These are phyloP conservation scores for Pseudoatta argentina DNA, from an alignment of 1,140 invertebrate species.

Conservation along the genomic window DNA sequence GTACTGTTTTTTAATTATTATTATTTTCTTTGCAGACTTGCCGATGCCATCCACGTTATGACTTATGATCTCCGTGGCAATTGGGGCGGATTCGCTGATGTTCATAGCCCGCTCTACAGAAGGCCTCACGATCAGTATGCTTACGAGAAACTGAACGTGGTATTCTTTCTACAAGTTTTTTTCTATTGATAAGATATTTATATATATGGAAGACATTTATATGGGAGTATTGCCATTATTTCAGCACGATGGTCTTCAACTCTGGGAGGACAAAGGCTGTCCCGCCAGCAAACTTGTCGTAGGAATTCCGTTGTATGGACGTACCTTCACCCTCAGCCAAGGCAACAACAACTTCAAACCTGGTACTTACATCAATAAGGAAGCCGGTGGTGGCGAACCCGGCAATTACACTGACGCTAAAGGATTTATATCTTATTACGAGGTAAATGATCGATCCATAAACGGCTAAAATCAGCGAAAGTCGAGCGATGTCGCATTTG, in stretches of 20 bases:
- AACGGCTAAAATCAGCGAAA: background rate
- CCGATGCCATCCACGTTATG: constrained; percentile 96
- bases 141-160: constrained; percentile 95
- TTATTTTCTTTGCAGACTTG: constrained; percentile 83
- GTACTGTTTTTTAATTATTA: background rate
- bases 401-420: constrained; percentile 94
- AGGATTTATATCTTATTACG: constrained; percentile 96
- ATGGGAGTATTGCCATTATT: constrained; percentile 30
- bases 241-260: constrained; percentile 93
- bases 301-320: constrained; percentile 95
- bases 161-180: constrained; percentile 84
- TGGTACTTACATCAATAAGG: constrained; percentile 95
- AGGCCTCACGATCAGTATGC: constrained; percentile 94
- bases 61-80: constrained; percentile 96
- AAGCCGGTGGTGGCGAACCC: constrained; percentile 93
- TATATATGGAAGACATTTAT: background rate
- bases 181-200: background rate
- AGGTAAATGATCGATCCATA: constrained; percentile 86
- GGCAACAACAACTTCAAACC: constrained; percentile 94
- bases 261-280: constrained; percentile 96
- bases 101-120: constrained; percentile 94
- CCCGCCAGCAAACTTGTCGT: constrained; percentile 95
- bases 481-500: background rate
- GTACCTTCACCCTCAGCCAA: constrained; percentile 92
- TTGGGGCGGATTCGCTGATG: constrained; percentile 96